Evolutionary conservation across 2,888 invertebrate genomes (phyloP), one percentile per base, ranked within the genome.

Genomic region (Ganaspis brasiliensis): DNA sequence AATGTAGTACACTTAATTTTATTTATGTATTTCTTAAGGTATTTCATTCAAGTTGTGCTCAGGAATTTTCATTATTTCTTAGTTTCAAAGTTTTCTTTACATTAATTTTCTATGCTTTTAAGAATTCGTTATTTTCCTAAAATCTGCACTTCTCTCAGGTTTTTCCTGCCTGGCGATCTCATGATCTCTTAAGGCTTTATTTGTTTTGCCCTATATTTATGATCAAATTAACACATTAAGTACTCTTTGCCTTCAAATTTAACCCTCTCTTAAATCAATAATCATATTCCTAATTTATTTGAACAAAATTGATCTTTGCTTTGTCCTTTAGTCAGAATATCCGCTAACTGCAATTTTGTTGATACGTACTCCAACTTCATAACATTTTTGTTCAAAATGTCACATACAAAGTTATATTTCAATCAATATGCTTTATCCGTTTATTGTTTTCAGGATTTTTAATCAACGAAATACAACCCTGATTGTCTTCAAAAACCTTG

Each of bases 361-460:
- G 6, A 26, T 21, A 63, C 8, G n/a, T n/a, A 63, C 0, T 35
- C 12, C 24, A 63, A 40, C 5, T n/a, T 12, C 16, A 63, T 63
- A 1, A 16, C 2, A 2, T 21, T 40, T n/a, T 63, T 2, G 2
- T 37, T 40, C 12, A 35, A 16, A 63, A 24, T 63, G 6, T 63
- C 63, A 12, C 35, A 35, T 2, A 63, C 40, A 40, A 63, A 63
- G 63, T 63, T 35, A 63, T 63, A 63, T 4, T 63, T 63, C 35
- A 35, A 63, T 63, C 37, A 19, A 63, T 12, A 35, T 77, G 49
- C 74, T 77, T 77, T 10, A 78, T 56, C 9, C 75, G 26, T 19
- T 78, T 79, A n/a, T 82, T 77, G n/a, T 71, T 71, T 31, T 77
- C 75, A 31, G 79, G 72, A 72, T 77, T 80, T 19, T 75, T 79